Conservation (phyloP, 2,113 vertebrate species). For the Paradoxurus hermaphroditus region DNA sequence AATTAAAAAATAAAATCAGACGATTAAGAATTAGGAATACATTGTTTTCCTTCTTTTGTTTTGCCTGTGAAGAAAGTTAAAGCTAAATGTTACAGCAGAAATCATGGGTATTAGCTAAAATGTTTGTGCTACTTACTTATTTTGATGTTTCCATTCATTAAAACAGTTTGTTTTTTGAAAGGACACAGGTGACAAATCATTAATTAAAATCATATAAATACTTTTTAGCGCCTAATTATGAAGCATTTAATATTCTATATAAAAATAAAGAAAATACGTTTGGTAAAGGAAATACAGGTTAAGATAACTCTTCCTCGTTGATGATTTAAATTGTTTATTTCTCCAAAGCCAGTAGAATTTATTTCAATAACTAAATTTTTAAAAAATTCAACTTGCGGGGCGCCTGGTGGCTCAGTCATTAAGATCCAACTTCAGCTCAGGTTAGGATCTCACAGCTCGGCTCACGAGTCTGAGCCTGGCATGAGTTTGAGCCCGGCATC, state of each 20-base stretch:
- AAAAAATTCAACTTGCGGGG: not conserved
- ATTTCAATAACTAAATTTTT: not conserved
- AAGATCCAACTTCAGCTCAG: not conserved
- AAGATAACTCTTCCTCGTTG: not conserved
- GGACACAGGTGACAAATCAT: not conserved
- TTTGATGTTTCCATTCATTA: not conserved
- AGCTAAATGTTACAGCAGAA: not conserved
- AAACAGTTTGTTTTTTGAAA: slow-evolving; percentile 6
- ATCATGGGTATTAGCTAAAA: not conserved
- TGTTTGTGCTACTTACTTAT: not conserved
- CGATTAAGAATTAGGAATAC: not conserved
- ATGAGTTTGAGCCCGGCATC: no score
- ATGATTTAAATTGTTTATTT: slow-evolving; percentile 22
- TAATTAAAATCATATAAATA: not conserved
- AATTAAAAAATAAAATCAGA: not conserved
- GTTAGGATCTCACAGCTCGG: no score
- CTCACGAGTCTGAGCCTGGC: no score
- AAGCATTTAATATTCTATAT: not conserved
- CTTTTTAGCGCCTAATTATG: not conserved
- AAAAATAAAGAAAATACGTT: slow-evolving; percentile 32
- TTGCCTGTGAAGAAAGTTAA: not conserved
- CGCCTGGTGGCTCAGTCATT: not conserved
- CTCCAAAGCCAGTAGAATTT: not conserved
- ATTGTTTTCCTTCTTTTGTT: not conserved
- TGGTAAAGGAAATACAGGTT: not conserved